Evolutionary conservation across 2,113 vertebrate species (phyloP).

Genomic region (Micromys minutus): DNA sequence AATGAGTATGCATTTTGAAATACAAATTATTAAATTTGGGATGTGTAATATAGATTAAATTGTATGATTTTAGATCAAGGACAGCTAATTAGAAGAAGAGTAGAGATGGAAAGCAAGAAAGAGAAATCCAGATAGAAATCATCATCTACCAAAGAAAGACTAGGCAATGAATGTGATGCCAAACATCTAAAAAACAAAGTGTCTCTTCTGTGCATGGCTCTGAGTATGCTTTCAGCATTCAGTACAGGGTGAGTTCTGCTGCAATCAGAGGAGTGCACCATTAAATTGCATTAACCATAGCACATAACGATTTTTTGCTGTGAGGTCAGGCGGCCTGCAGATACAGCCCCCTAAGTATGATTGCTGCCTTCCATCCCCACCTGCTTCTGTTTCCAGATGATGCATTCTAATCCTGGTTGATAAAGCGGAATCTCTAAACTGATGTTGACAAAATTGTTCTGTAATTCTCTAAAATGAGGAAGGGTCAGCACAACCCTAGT

Average conservation of each 20-base stretch:
- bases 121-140: background rate
- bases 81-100: background rate
- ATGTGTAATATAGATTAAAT: background rate
- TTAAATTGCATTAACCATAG: fast-evolving
- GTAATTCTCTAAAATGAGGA: conserved; percentile 46
- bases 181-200: background rate
- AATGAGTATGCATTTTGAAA: background rate
- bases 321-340: too few relatives aligned
- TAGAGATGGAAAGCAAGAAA: background rate
- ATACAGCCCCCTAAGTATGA: background rate
- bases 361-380: background rate
- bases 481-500: background rate
- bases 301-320: fast-evolving
- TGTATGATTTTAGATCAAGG: background rate
- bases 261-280: fast-evolving
- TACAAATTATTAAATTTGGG: background rate
- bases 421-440: conserved; percentile 46
- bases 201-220: fast-evolving
- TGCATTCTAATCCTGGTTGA: background rate
- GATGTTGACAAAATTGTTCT: background rate
- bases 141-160: background rate
- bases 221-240: background rate
- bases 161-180: background rate
- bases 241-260: fast-evolving
- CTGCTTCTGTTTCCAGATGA: background rate